Evolutionary conservation across 2,888 invertebrate species (phyloP), one percentile per base, ranked within the genome.

Genomic region (Sclerodermus sp.): DNA sequence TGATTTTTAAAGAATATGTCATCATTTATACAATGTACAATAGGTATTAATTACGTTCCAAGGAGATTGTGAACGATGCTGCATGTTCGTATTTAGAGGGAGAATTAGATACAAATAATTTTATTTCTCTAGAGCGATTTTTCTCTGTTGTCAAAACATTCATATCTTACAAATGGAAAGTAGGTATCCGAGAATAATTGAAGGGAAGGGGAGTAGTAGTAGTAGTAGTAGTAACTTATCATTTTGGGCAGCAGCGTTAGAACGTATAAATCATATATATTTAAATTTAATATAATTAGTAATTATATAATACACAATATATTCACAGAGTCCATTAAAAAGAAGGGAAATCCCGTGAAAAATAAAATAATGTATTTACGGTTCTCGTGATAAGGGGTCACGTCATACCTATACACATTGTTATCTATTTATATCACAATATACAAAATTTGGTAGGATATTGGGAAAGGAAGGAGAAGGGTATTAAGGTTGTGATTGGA

Each of bases 271-370:
- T 71, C 73, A 70, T 71, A n/a, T n/a, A n/a, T n/a, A 68, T 62
- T 68, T 73, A 69, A 76, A 74, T 76, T 76, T 74, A 75, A 73
- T 76, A 62, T 72, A 75, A 76, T 73, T 73, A 72, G 69, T 74
- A 74, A 71, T 76, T 70, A 73, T n/a, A 71, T 77, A 77, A 77
- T 75, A 77, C 77, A 77, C 76, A 77, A 68, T 73, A 76, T 77
- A 77, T 77, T 77, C 77, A 77, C 77, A 77, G 70, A 71, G 70
- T 73, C 67, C 66, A 67, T 74, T 64, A 72, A 72, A 73, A 74
- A 66, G 66, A 59, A 57, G 57, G 60, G 60, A 57, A 51, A 51
- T 66, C 55, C 58, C 65, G 52, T 66, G 61, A 58, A 58, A 69
- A 70, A 64, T 64, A 70, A 70, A 66, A 71, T 67, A 62, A 64